These are phyloP conservation scores for Phaethornis superciliosus DNA, from an alignment of 2,113 vertebrate species.

Conservation along the genomic window DNA sequence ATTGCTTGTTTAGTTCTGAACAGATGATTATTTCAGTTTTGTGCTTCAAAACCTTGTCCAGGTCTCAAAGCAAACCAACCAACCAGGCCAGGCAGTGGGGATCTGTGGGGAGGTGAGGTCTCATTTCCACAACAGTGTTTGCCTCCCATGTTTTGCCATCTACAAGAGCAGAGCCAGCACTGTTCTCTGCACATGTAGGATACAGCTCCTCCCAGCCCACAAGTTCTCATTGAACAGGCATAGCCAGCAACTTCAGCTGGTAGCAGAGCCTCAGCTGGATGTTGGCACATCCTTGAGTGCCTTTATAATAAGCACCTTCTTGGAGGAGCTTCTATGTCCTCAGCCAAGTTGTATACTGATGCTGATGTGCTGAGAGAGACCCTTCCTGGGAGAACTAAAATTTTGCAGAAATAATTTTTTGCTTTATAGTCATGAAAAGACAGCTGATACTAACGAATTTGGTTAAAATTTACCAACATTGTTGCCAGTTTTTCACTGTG, in stretches of 20 bases:
- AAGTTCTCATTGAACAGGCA: background rate
- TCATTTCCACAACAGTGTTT: background rate
- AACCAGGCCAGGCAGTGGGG: fast-evolving
- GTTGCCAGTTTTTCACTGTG: background rate
- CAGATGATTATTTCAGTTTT: background rate
- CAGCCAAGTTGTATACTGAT: background rate
- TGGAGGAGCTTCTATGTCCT: background rate
- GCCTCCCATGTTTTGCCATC: background rate
- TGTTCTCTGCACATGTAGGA: background rate
- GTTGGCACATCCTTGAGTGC: background rate
- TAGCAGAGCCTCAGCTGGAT: background rate
- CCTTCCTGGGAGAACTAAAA: background rate
- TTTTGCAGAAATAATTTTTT: background rate
- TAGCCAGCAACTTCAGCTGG: background rate
- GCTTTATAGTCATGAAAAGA: background rate
- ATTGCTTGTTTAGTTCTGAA: background rate
- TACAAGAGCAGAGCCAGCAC: background rate
- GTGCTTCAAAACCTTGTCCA: background rate
- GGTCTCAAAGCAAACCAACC: background rate
- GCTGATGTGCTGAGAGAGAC: background rate
- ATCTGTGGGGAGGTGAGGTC: background rate
- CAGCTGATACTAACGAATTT: background rate
- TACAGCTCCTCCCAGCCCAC: background rate
- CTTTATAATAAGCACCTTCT: background rate
- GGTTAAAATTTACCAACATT: background rate